phyloP scores from a whole-genome alignment of 2,888 invertebrate genomes.

The Lycocerus yunnanus region DNA sequence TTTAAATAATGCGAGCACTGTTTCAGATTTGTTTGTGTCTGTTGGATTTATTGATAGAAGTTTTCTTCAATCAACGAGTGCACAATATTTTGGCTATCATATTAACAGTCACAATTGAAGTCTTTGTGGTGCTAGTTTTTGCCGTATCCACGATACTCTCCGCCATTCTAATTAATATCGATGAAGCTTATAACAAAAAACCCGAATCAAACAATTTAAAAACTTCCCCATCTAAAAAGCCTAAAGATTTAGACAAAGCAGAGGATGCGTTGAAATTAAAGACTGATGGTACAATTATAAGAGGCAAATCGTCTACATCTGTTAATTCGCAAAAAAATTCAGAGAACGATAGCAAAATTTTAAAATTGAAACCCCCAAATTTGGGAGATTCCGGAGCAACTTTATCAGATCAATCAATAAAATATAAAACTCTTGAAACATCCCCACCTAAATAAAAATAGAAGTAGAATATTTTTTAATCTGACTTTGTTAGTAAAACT shows the following conservation, averaged over 20 bases:
- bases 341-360: background rate
- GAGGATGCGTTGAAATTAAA: background rate
- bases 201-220: background rate
- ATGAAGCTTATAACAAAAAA: conserved; percentile 20
- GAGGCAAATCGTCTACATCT: background rate
- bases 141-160: conserved; percentile 29
- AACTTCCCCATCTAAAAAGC: background rate
- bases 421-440: background rate
- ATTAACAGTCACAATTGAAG: conserved; percentile 24
- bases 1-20: background rate
- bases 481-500: background rate
- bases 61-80: conserved; percentile 17
- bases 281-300: background rate
- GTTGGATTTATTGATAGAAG: background rate
- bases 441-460: background rate
- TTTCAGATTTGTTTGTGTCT: conserved; percentile 2
- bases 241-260: background rate
- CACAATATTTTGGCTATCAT: conserved; percentile 25
- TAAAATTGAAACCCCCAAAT: background rate
- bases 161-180: conserved; percentile 30
- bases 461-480: background rate
- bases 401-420: background rate
- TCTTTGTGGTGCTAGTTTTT: conserved; percentile 33
- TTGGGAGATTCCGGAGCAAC: background rate
- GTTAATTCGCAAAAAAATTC: background rate